phyloP scores from a whole-genome alignment of 1,140 invertebrate genomes.

The Zaprionus camerounensis region DNA sequence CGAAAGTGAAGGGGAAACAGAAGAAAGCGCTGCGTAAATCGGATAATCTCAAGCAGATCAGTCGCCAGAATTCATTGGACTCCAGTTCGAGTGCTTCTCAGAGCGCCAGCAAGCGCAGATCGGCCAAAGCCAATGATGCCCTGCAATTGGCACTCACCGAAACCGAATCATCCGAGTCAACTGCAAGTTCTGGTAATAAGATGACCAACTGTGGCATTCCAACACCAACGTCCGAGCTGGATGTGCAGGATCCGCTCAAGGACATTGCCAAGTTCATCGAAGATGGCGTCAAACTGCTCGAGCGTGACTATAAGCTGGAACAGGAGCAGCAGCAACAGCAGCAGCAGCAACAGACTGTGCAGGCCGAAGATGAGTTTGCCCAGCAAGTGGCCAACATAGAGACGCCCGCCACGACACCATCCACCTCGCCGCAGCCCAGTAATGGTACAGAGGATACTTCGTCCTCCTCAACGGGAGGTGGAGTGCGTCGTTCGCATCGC shows the following conservation, averaged over 20 bases:
- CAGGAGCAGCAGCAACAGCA: slow-evolving; percentile 23
- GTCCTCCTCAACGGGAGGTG: background rate
- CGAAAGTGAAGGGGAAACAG: background rate
- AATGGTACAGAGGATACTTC: slow-evolving; percentile 3
- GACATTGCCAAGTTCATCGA: slow-evolving; percentile 75
- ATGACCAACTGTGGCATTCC: slow-evolving; percentile 19
- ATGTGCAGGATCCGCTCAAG: slow-evolving; percentile 58
- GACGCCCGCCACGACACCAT: slow-evolving; percentile 50
- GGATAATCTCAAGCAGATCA: background rate
- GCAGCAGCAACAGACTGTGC: background rate
- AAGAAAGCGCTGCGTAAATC: background rate
- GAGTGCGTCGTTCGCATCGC: slow-evolving; percentile 75
- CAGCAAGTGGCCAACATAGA: slow-evolving; percentile 57
- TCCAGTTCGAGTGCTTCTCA: slow-evolving; percentile 47
- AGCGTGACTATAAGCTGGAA: slow-evolving; percentile 59
- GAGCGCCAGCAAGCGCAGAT: slow-evolving; percentile 7
- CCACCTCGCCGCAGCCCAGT: slow-evolving; percentile 46
- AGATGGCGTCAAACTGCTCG: slow-evolving; percentile 68
- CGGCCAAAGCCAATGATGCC: slow-evolving; percentile 15
- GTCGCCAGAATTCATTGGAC: slow-evolving; percentile 40
- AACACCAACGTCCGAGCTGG: slow-evolving; percentile 38
- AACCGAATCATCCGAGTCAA: slow-evolving; percentile 46
- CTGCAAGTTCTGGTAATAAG: slow-evolving; percentile 27
- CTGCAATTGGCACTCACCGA: slow-evolving; percentile 18
- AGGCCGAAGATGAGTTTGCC: slow-evolving; percentile 44